Percentiles rank a stretch among this genome's conserved stretches.
Conservation (phyloP, 1,140 invertebrate species). For the Coenobita brevimanus region DNA sequence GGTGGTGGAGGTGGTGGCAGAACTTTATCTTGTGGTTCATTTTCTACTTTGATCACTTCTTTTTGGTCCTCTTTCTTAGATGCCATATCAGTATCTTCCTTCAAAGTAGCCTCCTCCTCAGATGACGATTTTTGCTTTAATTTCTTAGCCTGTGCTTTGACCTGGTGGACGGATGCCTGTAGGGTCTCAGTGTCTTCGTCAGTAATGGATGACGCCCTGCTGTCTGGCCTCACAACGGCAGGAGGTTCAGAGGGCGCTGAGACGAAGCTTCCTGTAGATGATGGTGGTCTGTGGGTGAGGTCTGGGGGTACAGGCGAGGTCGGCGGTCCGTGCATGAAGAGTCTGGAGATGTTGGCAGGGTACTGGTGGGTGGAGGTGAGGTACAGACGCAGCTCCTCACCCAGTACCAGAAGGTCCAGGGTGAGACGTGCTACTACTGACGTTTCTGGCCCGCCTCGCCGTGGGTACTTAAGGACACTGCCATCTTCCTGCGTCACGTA, state of each 20-base stretch:
- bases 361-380: constrained; percentile 65
- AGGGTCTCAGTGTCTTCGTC: constrained; percentile 51
- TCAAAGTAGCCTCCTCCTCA: constrained; percentile 58
- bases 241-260: constrained; percentile 51
- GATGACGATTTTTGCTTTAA: constrained; percentile 22
- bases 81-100: constrained; percentile 13
- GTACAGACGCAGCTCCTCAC: constrained; percentile 64
- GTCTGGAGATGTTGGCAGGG: constrained; percentile 60
- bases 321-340: constrained; percentile 34
- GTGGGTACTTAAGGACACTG: constrained; percentile 44
- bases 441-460: constrained; percentile 29
- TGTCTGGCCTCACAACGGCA: constrained; percentile 12
- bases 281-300: constrained; percentile 30
- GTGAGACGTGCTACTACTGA: constrained; percentile 66
- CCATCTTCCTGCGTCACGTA: constrained; percentile 44
- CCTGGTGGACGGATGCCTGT: constrained; percentile 30
- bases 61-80: not conserved
- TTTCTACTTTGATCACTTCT: not conserved
- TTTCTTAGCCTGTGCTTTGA: constrained; percentile 20
- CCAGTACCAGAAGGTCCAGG: constrained; percentile 61
- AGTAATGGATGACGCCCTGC: constrained; percentile 32
- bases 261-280: constrained; percentile 46
- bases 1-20: not conserved
- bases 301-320: not conserved
- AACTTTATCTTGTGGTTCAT: not conserved